Conservation (phyloP, 1,140 invertebrate genomes). For the Drosophila ohnishii region DNA sequence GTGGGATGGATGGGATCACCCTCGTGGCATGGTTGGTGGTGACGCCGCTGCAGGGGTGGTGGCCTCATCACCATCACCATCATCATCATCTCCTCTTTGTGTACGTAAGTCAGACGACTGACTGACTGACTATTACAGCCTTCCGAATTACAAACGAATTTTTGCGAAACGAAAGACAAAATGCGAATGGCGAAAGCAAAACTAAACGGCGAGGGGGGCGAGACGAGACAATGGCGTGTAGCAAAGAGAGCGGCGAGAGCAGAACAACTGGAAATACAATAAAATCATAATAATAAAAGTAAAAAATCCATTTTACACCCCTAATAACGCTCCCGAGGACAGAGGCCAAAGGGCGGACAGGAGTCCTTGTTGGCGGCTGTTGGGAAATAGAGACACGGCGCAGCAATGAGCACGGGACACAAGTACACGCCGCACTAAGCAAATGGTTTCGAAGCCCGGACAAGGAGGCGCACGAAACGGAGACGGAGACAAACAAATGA, state of each 20-base stretch:
- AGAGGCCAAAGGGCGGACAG: constrained; percentile 23
- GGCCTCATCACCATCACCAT: constrained; percentile 28
- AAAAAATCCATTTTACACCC: constrained; percentile 82
- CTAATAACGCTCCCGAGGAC: constrained; percentile 66
- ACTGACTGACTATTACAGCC: constrained; percentile 19
- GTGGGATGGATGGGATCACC: constrained; percentile 17
- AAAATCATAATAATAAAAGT: constrained; percentile 82
- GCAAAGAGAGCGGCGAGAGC: constrained; percentile 17
- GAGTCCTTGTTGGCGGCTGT: constrained; percentile 3
- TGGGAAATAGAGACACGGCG: constrained; percentile 32
- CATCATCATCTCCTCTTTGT: constrained; percentile 34
- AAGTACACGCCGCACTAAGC: constrained; percentile 36
- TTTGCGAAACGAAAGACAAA: constrained; percentile 66
- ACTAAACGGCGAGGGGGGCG: constrained; percentile 37
- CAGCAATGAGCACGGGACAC: constrained; percentile 37
- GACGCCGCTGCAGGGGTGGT: constrained; percentile 27
- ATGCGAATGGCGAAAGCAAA: constrained; percentile 74
- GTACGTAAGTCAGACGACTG: constrained; percentile 24
- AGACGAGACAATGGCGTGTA: constrained; percentile 53
- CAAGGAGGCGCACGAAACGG: constrained; percentile 15
- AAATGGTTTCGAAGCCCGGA: constrained; percentile 18
- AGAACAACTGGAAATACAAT: constrained; percentile 71
- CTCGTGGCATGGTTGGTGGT: constrained; percentile 8
- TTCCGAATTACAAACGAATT: constrained; percentile 68
- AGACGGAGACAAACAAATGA: constrained; percentile 73